phyloP scores from a whole-genome alignment of 2,113 vertebrate species.

The Cyprichromis sp. region DNA sequence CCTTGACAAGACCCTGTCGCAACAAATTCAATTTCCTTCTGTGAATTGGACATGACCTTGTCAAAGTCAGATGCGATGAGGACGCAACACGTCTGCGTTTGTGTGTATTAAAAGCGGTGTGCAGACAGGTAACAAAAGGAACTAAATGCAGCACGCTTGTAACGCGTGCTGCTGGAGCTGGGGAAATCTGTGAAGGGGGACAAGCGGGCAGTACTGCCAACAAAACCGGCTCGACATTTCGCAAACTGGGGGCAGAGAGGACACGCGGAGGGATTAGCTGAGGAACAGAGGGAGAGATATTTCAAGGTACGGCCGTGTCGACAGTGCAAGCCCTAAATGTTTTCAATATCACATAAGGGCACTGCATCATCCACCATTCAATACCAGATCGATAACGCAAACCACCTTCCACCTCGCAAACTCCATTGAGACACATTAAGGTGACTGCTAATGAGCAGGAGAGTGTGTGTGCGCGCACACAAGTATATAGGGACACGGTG shows the following conservation, averaged over 20 bases:
- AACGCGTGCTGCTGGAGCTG: neutral
- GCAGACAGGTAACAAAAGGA: neutral
- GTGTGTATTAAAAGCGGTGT: neutral
- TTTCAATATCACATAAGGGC: slow-evolving; percentile 70
- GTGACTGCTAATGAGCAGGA: slow-evolving; percentile 63
- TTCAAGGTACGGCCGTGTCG: slow-evolving; percentile 2
- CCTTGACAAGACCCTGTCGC: slow-evolving; percentile 29
- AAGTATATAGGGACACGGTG: neutral
- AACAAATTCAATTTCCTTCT: slow-evolving; percentile 58
- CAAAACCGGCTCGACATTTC: neutral
- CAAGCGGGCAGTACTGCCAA: neutral
- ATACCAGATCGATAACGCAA: slow-evolving; percentile 60
- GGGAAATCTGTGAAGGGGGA: neutral
- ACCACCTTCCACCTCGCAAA: slow-evolving; percentile 58
- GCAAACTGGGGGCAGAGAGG: slow-evolving; percentile 3
- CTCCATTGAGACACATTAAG: slow-evolving; percentile 68
- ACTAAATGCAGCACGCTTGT: neutral
- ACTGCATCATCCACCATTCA: slow-evolving; percentile 59
- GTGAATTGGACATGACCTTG: slow-evolving; percentile 62
- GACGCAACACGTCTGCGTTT: neutral
- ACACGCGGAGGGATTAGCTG: neutral
- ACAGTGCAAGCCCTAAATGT: slow-evolving; percentile 46
- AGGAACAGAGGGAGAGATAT: slow-evolving; percentile 8
- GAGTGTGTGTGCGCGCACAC: neutral
- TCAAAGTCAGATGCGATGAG: slow-evolving; percentile 52